Evolutionary conservation across 1,140 invertebrate genomes (phyloP), one percentile per base, ranked within the genome.

Genomic region (Dufourea novaeangliae): DNA sequence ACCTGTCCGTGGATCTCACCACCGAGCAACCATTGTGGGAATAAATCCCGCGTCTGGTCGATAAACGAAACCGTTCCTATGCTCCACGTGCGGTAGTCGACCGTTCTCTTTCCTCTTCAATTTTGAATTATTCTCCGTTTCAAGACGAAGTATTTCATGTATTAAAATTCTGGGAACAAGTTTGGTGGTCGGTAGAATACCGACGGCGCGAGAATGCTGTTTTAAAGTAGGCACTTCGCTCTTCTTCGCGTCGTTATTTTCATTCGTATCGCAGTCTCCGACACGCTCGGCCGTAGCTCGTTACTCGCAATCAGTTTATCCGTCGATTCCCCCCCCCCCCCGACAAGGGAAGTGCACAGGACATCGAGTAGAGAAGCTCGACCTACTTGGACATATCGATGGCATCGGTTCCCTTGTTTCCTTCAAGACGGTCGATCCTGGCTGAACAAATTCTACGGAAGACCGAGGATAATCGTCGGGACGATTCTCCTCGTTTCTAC

Each of bases 1-100:
- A 78, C 75, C 83, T 86, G 87, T 85, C 81, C 63, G 64, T 78
- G 78, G 84, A 82, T 86, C 84, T 86, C 83, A 87, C 79, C 73
- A 61, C 39, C 67, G 73, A 73, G 79, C 72, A 80, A 64, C 75
- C 63, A 61, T 64, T 61, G 52, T 67, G 68, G 63, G 76, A 80
- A 83, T 84, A 84, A 84, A 84, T 84, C 77, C 82, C 64, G 56
- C 52, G 80, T 74, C 77, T 71, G 46, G 39, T 56, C 77, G 50
- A 62, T 83, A 84, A 84, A 77, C 81, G 66, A 63, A 83, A 72
- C 81, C 71, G 72, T 82, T 74, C 78, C 52, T 69, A 27, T 14
- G 32, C 46, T 37, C 52, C 56, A 52, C 56, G n/a, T 39, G 34
- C 27, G 66, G 37, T 63, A 34, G 39, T 52, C 27, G 59, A 39